These are phyloP conservation scores for Anolis carolinensis DNA, from an alignment of 2,113 vertebrate species.

Conservation along the genomic window DNA sequence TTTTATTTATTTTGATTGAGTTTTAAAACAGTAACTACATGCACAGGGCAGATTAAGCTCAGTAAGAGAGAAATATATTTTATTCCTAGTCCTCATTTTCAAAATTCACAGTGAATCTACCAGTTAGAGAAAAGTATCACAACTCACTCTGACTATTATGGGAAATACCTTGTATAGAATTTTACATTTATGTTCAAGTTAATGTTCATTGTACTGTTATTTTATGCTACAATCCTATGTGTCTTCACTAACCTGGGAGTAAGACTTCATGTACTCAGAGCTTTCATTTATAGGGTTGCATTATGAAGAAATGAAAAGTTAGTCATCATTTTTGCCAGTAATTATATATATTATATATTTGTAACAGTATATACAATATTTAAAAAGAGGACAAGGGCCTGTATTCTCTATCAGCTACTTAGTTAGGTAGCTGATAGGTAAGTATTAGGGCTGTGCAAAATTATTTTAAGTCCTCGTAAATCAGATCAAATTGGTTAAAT, in stretches of 20 bases:
- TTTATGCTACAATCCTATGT: neutral
- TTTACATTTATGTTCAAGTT: neutral
- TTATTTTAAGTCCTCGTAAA: too few species aligned
- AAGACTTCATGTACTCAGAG: neutral
- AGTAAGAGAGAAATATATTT: neutral
- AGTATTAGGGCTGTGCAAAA: too few species aligned
- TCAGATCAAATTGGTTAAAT: too few species aligned
- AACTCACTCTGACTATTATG: neutral
- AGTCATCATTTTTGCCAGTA: neutral
- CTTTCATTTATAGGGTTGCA: neutral
- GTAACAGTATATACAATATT: neutral
- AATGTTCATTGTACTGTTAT: neutral
- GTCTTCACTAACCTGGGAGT: neutral
- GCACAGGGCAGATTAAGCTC: neutral
- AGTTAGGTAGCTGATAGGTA: too few species aligned
- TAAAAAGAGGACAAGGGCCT: neutral
- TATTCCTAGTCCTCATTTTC: neutral
- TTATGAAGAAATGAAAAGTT: neutral
- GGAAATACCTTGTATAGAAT: neutral
- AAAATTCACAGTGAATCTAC: neutral
- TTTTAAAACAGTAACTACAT: neutral
- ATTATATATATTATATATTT: neutral
- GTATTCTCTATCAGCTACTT: too few species aligned
- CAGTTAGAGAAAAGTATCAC: neutral
- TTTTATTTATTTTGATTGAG: constrained; percentile 4